These are phyloP conservation scores for Ophion slaviceki DNA, from an alignment of 2,888 invertebrate genomes.

Conservation along the genomic window DNA sequence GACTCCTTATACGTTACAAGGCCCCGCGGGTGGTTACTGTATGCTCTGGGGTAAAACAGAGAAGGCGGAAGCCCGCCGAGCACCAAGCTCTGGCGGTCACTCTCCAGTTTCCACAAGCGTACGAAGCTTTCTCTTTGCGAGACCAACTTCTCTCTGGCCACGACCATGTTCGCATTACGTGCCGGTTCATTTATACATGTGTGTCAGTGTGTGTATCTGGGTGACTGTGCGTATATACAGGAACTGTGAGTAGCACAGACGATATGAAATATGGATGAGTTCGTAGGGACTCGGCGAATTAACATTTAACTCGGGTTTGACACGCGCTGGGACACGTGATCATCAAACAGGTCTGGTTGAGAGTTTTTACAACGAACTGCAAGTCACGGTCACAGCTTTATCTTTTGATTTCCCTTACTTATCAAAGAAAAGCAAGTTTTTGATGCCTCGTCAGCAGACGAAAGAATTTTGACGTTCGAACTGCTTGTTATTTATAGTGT, in stretches of 20 bases:
- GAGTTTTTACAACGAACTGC: neutral
- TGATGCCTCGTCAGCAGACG: neutral
- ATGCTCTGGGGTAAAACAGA: conserved; percentile 36
- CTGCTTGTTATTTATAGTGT: too few relatives aligned
- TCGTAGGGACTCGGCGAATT: conserved; percentile 43
- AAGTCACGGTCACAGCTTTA: neutral
- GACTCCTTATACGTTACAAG: conserved; percentile 14
- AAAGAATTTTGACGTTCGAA: neutral
- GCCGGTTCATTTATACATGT: neutral
- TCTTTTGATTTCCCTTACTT: neutral
- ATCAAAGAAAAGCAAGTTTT: neutral
- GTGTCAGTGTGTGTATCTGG: neutral
- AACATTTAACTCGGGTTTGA: conserved; percentile 38
- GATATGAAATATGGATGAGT: conserved; percentile 50
- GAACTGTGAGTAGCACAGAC: conserved; percentile 9
- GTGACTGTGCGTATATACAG: neutral
- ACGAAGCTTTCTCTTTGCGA: conserved; percentile 32
- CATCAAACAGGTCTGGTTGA: conserved; percentile 15
- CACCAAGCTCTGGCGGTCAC: conserved; percentile 39
- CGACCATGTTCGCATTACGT: conserved; percentile 1
- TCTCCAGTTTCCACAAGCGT: conserved; percentile 46
- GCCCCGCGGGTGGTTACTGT: conserved; percentile 20
- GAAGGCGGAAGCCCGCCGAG: conserved; percentile 9
- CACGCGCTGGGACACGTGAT: conserved; percentile 8
- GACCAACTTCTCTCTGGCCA: conserved; percentile 14